phyloP scores from a whole-genome alignment of 2,888 invertebrate species.

The Temnothorax rugatulus region DNA sequence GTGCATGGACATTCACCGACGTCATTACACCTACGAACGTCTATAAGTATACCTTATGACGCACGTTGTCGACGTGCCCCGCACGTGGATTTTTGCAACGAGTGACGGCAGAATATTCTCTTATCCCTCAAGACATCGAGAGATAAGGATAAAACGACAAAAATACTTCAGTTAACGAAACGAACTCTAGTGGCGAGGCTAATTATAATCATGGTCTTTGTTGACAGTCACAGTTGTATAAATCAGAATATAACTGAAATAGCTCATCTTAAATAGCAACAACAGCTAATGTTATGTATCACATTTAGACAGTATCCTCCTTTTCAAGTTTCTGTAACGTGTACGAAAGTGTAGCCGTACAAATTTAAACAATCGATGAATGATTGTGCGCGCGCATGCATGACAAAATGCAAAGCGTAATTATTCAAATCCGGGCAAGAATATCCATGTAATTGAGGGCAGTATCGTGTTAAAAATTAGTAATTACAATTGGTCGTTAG shows the following conservation, averaged over 20 bases:
- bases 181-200: neutral
- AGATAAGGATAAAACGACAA: slow-evolving; percentile 5
- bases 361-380: slow-evolving; percentile 33
- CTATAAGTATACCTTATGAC: slow-evolving; percentile 54
- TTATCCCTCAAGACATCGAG: neutral
- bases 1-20: slow-evolving; percentile 50
- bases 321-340: neutral
- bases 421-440: neutral
- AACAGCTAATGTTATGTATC: neutral
- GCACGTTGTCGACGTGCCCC: slow-evolving; percentile 21
- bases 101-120: neutral
- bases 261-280: neutral
- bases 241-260: neutral
- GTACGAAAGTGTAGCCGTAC: neutral
- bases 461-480: neutral
- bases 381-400: neutral
- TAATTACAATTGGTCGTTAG: slow-evolving; percentile 23
- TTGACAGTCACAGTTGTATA: neutral
- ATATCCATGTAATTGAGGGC: neutral
- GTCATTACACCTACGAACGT: slow-evolving; percentile 53
- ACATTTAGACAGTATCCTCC: neutral
- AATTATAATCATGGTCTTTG: neutral
- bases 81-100: slow-evolving; percentile 39
- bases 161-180: neutral
- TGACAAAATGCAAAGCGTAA: neutral